Conservation (phyloP, 2,113 vertebrate species). For the Pica pica region DNA sequence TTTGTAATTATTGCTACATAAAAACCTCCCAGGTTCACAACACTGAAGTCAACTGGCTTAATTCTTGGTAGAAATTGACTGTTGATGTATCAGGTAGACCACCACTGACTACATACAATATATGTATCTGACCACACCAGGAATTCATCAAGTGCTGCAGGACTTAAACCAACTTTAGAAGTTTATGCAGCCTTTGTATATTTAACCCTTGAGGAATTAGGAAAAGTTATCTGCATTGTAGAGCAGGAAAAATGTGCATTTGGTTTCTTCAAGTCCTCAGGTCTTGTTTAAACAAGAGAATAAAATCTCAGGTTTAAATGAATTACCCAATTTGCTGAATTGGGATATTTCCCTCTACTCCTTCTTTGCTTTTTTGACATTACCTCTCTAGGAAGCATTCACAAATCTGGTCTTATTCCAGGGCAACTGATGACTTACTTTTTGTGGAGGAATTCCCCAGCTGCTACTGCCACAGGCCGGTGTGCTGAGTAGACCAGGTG, state of each 20-base stretch:
- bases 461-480: slow-evolving; percentile 94
- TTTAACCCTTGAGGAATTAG: not conserved
- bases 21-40: not conserved
- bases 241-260: not conserved
- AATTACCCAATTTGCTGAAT: not conserved
- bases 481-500: slow-evolving; percentile 98
- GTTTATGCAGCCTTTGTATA: not conserved
- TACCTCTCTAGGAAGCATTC: not conserved
- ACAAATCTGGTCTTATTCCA: not conserved
- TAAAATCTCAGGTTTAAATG: not conserved
- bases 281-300: not conserved
- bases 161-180: not conserved
- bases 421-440: slow-evolving; percentile 77
- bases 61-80: not conserved
- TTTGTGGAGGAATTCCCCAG: slow-evolving; percentile 96
- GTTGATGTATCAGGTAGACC: not conserved
- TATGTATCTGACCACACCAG: not conserved
- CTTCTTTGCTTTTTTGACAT: not conserved
- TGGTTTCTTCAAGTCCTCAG: not conserved
- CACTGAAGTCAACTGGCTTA: not conserved
- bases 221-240: not conserved
- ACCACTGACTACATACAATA: not conserved
- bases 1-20: not conserved
- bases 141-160: not conserved
- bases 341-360: not conserved